Percentiles rank a stretch among this genome's conserved stretches.
phyloP scores from a whole-genome alignment of 2,888 invertebrate genomes.

The Lobophora halterata region DNA sequence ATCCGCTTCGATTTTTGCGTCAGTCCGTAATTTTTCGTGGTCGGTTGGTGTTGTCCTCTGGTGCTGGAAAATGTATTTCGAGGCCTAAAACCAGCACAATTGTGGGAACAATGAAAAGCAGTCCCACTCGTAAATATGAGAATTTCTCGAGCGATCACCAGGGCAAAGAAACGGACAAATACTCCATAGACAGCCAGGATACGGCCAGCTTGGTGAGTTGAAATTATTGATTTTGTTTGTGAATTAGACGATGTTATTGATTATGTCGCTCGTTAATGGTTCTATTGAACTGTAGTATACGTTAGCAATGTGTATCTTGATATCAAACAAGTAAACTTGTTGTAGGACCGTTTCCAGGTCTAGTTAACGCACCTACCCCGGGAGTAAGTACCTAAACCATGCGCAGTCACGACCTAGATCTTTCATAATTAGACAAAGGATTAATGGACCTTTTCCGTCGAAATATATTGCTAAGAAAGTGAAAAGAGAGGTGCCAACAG shows the following conservation, averaged over 20 bases:
- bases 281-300: constrained; percentile 17
- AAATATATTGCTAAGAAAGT: constrained; percentile 4
- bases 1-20: constrained; percentile 6
- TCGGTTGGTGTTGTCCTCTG: constrained; percentile 55
- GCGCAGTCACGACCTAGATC: constrained; percentile 45
- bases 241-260: constrained; percentile 57
- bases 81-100: constrained; percentile 57
- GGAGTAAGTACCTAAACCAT: constrained; percentile 4
- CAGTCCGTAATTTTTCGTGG: constrained; percentile 52
- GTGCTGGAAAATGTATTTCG: constrained; percentile 67
- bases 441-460: constrained; percentile 8
- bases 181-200: constrained; percentile 76
- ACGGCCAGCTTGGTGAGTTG: constrained; percentile 76
- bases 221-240: constrained; percentile 33
- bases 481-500: constrained; percentile 5
- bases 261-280: constrained; percentile 42
- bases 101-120: constrained; percentile 77
- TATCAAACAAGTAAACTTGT: background rate
- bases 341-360: background rate
- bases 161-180: constrained; percentile 73
- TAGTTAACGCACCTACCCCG: background rate
- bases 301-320: constrained; percentile 1
- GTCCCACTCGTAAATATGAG: constrained; percentile 76
- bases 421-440: constrained; percentile 33
- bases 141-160: constrained; percentile 71